Percentiles rank a stretch among this genome's conserved stretches.
These are phyloP conservation scores for Ifrita kowaldi DNA, from an alignment of 2,113 vertebrate species.

Conservation along the genomic window DNA sequence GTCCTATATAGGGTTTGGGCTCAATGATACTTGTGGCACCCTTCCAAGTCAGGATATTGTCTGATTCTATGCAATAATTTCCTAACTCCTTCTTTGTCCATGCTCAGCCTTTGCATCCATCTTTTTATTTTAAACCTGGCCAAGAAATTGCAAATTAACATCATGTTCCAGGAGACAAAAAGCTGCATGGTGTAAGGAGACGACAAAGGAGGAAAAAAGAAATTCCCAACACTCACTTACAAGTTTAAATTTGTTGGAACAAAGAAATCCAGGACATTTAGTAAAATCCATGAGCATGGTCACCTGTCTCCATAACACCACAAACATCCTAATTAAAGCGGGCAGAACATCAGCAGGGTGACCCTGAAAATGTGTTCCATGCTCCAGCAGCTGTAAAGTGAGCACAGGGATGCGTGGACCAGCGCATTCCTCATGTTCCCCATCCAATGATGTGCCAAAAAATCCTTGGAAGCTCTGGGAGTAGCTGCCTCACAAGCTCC, in stretches of 20 bases:
- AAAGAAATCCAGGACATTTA: neutral
- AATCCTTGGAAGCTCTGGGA: neutral
- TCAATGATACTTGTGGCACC: neutral
- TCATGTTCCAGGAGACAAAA: neutral
- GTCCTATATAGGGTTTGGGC: neutral
- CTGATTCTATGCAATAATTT: neutral
- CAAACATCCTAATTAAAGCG: neutral
- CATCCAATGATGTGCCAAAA: neutral
- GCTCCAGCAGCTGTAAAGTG: neutral
- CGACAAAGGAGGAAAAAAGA: neutral
- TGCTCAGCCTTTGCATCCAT: neutral
- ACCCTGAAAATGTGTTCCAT: neutral
- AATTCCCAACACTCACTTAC: neutral
- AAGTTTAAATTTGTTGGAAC: neutral
- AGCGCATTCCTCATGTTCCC: neutral
- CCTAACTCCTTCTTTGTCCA: neutral
- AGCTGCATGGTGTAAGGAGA: neutral
- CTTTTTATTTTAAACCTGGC: neutral
- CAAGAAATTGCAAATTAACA: neutral
- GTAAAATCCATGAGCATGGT: neutral
- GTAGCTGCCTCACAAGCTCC: neutral
- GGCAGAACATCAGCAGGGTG: neutral
- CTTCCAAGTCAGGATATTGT: neutral
- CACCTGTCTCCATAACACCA: neutral
- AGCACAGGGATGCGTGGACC: neutral